These are phyloP conservation scores for Phoenoteleia sp. DNA, from an alignment of 2,888 invertebrate species.

Conservation along the genomic window DNA sequence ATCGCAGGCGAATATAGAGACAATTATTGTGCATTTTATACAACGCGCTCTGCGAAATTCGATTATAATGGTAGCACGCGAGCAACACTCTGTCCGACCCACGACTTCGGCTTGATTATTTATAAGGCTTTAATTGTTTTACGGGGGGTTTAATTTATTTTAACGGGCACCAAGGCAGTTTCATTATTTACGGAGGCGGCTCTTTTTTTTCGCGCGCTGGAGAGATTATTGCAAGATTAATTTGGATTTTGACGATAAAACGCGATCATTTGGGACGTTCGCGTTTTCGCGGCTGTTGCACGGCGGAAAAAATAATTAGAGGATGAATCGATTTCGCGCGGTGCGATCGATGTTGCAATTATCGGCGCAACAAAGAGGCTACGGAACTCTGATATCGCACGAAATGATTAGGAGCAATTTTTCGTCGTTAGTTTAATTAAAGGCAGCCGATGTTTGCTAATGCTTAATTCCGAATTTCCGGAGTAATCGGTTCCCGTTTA, in stretches of 20 bases:
- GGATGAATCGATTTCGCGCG: background rate
- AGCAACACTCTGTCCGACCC: background rate
- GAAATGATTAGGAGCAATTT: background rate
- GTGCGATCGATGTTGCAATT: conserved; percentile 1
- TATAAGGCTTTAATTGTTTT: conserved; percentile 16
- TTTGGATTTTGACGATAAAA: background rate
- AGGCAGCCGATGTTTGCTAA: background rate
- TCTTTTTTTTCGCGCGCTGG: background rate
- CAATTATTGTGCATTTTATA: conserved; percentile 1
- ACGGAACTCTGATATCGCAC: background rate
- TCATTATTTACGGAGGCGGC: background rate
- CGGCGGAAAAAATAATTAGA: conserved; percentile 17
- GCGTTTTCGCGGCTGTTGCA: background rate
- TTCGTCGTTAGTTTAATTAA: conserved; percentile 7
- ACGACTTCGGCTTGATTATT: background rate
- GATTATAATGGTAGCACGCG: background rate
- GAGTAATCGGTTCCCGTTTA: no score
- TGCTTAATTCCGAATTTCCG: no score
- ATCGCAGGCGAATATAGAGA: background rate
- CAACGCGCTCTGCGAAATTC: background rate
- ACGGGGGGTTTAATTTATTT: conserved; percentile 3
- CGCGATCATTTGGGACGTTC: background rate
- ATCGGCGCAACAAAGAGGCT: background rate
- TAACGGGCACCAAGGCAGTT: background rate
- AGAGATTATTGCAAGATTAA: background rate